These are phyloP conservation scores for Lutjanus erythropterus DNA, from an alignment of 2,113 vertebrate genomes.

Conservation along the genomic window DNA sequence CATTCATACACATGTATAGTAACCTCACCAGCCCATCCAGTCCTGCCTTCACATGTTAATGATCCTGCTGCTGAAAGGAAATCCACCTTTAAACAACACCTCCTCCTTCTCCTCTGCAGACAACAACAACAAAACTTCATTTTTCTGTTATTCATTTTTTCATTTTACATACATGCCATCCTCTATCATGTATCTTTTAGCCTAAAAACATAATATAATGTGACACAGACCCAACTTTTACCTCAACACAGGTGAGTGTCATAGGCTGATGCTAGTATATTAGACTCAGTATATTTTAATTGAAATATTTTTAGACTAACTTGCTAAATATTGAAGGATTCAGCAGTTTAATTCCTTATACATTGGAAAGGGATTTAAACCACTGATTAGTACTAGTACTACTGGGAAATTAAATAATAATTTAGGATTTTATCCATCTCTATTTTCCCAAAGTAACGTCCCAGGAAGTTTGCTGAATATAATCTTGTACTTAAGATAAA, in stretches of 20 bases:
- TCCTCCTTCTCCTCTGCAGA: neutral
- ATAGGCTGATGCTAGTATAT: too few species aligned
- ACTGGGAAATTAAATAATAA: neutral
- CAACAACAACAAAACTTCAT: neutral
- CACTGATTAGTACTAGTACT: neutral
- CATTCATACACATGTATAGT: conserved; percentile 38
- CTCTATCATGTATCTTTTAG: neutral
- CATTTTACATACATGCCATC: neutral
- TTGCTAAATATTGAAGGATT: too few species aligned
- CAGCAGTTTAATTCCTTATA: too few species aligned
- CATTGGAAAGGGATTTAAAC: neutral
- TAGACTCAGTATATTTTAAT: too few species aligned
- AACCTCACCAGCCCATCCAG: neutral
- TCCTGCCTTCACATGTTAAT: conserved; percentile 53
- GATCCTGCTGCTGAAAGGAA: neutral
- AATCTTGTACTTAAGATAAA: too few species aligned
- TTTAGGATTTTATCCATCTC: too few species aligned
- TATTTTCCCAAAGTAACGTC: too few species aligned
- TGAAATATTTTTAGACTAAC: too few species aligned
- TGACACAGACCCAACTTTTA: neutral
- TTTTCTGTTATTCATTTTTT: neutral
- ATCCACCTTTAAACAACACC: neutral
- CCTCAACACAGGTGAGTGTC: too few species aligned
- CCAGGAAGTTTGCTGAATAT: too few species aligned
- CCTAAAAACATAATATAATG: neutral